Conservation (phyloP, 2,113 vertebrate species). For the Bolborhynchus lineola region DNA sequence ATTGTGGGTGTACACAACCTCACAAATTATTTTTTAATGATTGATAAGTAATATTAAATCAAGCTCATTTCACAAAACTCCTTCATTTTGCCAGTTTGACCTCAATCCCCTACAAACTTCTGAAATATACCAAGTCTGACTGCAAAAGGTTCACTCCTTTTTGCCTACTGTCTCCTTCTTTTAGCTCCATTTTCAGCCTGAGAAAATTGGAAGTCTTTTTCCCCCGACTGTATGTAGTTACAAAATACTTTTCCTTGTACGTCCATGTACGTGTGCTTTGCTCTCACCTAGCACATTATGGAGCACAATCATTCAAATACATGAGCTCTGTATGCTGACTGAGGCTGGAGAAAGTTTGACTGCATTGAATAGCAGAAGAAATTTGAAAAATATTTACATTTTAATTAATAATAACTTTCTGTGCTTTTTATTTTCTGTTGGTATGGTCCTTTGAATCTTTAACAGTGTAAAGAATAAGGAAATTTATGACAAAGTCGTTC, state of each 20-base stretch:
- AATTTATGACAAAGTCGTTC: not conserved
- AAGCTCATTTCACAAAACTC: not conserved
- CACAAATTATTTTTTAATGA: not conserved
- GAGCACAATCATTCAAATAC: not conserved
- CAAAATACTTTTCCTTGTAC: not conserved
- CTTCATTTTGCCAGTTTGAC: not conserved
- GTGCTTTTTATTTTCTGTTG: not conserved
- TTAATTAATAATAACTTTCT: not conserved
- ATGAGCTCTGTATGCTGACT: not conserved
- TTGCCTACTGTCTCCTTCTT: not conserved
- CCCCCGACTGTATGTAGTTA: not conserved
- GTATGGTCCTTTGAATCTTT: not conserved
- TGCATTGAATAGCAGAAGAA: not conserved
- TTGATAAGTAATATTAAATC: not conserved
- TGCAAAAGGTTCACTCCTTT: not conserved
- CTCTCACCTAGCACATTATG: not conserved
- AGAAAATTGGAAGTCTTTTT: not conserved
- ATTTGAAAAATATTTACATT: not conserved
- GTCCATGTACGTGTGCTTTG: rapidly evolving
- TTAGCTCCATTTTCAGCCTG: not conserved
- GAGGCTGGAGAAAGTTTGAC: not conserved
- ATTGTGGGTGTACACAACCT: rapidly evolving
- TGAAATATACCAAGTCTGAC: not conserved
- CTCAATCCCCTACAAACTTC: not conserved
- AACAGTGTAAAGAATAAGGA: not conserved